Percentiles rank a stretch among this genome's conserved stretches.
These are phyloP conservation scores for Pachypeltis micranthus DNA, from an alignment of 1,140 invertebrate species.

Conservation along the genomic window DNA sequence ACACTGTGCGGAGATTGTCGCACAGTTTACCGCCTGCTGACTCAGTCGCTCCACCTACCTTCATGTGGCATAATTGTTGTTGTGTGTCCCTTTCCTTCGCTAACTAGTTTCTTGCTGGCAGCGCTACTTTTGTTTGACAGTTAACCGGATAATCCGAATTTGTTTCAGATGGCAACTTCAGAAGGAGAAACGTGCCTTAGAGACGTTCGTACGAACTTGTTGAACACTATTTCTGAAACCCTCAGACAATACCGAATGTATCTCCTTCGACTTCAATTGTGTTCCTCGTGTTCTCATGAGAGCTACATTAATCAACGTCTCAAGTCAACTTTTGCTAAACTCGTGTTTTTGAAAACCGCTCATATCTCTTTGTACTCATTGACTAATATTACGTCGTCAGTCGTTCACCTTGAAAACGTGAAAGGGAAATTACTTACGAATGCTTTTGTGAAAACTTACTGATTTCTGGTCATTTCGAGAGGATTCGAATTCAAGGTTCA, in stretches of 20 bases:
- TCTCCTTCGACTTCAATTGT: neutral
- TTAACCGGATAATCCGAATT: too few relatives aligned
- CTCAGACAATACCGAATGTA: neutral
- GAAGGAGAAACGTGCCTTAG: neutral
- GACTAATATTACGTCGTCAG: neutral
- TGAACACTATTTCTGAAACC: neutral
- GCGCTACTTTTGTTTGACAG: too few relatives aligned
- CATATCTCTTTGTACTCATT: neutral
- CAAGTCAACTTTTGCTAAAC: neutral
- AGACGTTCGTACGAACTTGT: neutral
- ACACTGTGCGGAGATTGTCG: too few relatives aligned
- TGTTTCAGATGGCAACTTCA: neutral
- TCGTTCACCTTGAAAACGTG: neutral
- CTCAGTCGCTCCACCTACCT: too few relatives aligned
- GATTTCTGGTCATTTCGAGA: too few relatives aligned
- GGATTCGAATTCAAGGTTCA: neutral
- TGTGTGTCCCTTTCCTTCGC: too few relatives aligned
- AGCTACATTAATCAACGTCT: neutral
- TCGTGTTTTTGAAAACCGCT: neutral
- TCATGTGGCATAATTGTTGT: too few relatives aligned
- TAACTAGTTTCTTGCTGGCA: too few relatives aligned
- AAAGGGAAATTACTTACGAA: too few relatives aligned
- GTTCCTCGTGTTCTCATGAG: neutral
- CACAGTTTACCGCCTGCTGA: too few relatives aligned
- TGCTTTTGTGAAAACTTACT: too few relatives aligned